Evolutionary conservation across 2,113 vertebrate species (phyloP).

Genomic region (Salvelinus alpinus): DNA sequence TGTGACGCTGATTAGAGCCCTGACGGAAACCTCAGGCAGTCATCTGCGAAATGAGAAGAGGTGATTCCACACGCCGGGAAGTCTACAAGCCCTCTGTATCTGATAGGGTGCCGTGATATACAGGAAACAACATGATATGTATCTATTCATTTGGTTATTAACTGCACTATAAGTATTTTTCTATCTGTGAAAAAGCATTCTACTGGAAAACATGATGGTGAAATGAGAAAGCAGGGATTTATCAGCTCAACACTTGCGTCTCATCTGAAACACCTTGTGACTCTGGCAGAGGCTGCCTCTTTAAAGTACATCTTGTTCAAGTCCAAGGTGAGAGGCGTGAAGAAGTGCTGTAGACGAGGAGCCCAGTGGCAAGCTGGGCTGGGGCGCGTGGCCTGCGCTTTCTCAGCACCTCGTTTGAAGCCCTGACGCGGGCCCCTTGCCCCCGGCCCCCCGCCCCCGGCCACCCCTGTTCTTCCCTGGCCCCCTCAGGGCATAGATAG

Average conservation of each 20-base stretch:
- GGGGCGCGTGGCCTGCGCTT: slow-evolving; percentile 52
- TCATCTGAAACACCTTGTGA: slow-evolving; percentile 75
- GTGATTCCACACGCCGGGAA: slow-evolving; percentile 19
- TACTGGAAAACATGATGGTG: neutral
- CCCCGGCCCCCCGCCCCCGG: slow-evolving; percentile 20
- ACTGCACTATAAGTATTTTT: neutral
- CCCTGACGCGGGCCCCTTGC: slow-evolving; percentile 28
- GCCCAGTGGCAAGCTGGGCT: slow-evolving; percentile 41
- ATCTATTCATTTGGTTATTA: slow-evolving; percentile 57
- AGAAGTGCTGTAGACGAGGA: slow-evolving; percentile 64
- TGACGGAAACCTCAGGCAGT: slow-evolving; percentile 37
- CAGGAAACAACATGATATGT: slow-evolving; percentile 28
- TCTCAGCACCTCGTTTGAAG: slow-evolving; percentile 67
- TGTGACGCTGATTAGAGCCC: slow-evolving; percentile 49
- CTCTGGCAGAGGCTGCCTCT: slow-evolving; percentile 62
- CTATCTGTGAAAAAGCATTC: neutral
- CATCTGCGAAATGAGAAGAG: slow-evolving; percentile 69
- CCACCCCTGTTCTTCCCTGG: slow-evolving; percentile 26
- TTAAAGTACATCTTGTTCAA: slow-evolving; percentile 76
- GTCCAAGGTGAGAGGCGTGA: slow-evolving; percentile 74
- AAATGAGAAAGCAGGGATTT: slow-evolving; percentile 23
- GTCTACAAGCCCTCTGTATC: slow-evolving; percentile 48
- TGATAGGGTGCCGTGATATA: slow-evolving; percentile 50
- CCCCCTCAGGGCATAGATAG: slow-evolving; percentile 71
- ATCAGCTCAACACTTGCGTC: slow-evolving; percentile 69